Conservation (phyloP, 2,797 vertebrate genomes). For the Rhabdophis nuchalis region DNA sequence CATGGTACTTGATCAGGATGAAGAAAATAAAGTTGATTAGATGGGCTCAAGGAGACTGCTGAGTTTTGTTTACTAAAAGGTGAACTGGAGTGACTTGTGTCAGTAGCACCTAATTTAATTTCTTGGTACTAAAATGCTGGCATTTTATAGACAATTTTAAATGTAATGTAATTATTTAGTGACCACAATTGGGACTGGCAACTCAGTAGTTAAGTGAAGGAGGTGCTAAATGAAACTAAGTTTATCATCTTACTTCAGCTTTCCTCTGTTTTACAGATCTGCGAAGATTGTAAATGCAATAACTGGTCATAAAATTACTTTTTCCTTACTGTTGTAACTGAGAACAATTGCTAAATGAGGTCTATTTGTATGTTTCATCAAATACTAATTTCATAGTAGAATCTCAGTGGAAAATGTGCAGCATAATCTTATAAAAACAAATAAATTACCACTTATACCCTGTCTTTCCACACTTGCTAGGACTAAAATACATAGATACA, state of each 20-base stretch:
- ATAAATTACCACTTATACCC: background rate
- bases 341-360: background rate
- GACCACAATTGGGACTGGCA: background rate
- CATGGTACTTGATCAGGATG: background rate
- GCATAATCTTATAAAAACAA: background rate
- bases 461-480: background rate
- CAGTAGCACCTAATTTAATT: background rate
- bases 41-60: background rate
- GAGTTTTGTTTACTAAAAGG: background rate
- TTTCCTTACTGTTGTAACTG: background rate
- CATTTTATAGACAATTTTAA: background rate
- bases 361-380: background rate
- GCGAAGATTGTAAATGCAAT: background rate
- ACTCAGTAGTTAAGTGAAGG: background rate
- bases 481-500: background rate
- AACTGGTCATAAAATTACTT: background rate
- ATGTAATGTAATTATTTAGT: background rate
- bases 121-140: background rate
- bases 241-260: background rate
- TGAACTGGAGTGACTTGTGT: background rate
- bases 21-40: background rate
- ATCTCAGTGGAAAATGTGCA: background rate
- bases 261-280: background rate
- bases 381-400: background rate
- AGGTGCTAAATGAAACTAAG: background rate